Evolutionary conservation across 2,888 invertebrate genomes (phyloP), one percentile per base, ranked within the genome.

Genomic region (Spodoptera picta): DNA sequence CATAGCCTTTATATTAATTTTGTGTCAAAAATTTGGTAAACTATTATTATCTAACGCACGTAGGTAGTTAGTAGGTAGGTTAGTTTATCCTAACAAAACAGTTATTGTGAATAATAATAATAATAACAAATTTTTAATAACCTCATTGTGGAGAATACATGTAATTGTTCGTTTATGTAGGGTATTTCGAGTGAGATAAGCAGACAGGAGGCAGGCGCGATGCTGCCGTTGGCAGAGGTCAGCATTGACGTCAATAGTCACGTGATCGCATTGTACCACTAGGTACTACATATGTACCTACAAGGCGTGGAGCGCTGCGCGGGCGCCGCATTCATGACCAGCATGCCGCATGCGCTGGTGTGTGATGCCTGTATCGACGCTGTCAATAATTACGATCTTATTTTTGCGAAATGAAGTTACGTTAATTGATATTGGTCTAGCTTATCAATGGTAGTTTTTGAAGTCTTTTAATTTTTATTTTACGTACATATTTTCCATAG

Each of bases 181-280:
- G 89, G 89, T 90, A 91, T 91, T 91, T 90, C 78, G 90, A 88
- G 83, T 87, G 79, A 84, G 93, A 93, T 95, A 93, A 92, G 92
- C 86, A 80, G 80, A 83, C 87, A 87, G 87, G 86, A 91, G 90
- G 92, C 89, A 90, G 87, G 90, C 90, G 87, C 89, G 89, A 85
- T 88, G 91, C 87, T 78, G 84, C 82, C 84, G 84, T 80, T 83
- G 81, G 83, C 94, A 95, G 96, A 96, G 96, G 96, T 96, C 96
- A 96, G 93, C 91, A 96, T 96, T 96, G 96, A 96, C 96, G 96
- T 96, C 96, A 96, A 96, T 96, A 83, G 89, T 95, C 96, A 96
- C 95, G 96, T 96, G 96, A 95, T 89, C 87, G 85, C 83, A 82
- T 79, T 82, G 81, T 83, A 82, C 81, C 79, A 82, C 77, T 69